Percentiles rank a stretch among this genome's conserved stretches.
Conservation (phyloP, 2,113 vertebrate genomes). For the Lasiurus cinereus region DNA sequence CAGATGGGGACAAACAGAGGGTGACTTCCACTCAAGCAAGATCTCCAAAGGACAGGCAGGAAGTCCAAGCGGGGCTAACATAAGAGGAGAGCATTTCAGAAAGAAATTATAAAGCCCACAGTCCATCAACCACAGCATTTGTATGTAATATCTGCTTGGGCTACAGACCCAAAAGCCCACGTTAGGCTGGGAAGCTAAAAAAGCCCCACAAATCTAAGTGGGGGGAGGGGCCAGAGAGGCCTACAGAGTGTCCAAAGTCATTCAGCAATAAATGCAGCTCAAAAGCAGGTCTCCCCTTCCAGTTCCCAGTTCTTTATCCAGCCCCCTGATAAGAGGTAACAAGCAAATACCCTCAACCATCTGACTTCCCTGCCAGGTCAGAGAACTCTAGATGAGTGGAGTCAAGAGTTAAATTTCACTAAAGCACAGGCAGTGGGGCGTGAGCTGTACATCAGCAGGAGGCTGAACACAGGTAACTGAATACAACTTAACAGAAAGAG, state of each 20-base stretch:
- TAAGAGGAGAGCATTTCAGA: background rate
- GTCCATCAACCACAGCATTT: background rate
- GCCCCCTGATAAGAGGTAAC: background rate
- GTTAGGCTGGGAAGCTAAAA: background rate
- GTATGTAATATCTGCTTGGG: background rate
- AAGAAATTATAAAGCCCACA: background rate
- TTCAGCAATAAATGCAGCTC: background rate
- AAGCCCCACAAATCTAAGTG: background rate
- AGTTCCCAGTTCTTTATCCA: background rate
- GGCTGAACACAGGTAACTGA: background rate
- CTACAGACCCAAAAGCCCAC: background rate
- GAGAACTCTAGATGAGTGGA: background rate
- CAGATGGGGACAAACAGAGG: background rate
- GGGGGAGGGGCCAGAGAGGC: background rate
- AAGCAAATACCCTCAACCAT: background rate
- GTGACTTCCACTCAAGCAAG: background rate
- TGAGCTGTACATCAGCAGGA: background rate
- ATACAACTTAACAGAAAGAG: background rate
- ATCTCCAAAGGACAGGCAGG: constrained; percentile 41
- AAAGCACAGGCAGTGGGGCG: background rate
- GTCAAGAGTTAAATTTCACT: background rate
- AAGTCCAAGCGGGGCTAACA: background rate
- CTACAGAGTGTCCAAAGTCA: background rate
- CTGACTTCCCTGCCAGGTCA: background rate
- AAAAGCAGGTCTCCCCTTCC: background rate